These are phyloP conservation scores for Psylliodes chrysocephalus DNA, from an alignment of 2,888 invertebrate genomes.

Conservation along the genomic window DNA sequence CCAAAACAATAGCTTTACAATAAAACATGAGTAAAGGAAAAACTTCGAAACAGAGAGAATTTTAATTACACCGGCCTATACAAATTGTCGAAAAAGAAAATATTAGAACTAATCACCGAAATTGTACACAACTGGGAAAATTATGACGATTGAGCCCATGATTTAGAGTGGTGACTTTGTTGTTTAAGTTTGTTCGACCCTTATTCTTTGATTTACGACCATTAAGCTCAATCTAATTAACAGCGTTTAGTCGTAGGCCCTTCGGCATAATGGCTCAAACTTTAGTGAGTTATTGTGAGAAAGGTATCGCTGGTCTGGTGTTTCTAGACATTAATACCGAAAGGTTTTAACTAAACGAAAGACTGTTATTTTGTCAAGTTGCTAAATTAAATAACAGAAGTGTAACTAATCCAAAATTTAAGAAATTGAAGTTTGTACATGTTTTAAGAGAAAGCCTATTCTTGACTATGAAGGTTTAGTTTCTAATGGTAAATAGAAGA, in stretches of 20 bases:
- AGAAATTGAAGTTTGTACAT: too few species aligned
- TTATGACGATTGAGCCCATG: neutral
- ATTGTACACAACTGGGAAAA: conserved; percentile 12
- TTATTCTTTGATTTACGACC: conserved; percentile 25
- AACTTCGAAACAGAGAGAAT: neutral
- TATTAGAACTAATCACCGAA: neutral
- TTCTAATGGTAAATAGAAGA: too few species aligned
- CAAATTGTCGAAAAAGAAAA: conserved; percentile 5
- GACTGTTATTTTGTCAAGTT: neutral
- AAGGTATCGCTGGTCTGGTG: neutral
- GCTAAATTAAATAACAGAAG: neutral
- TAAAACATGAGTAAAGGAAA: conserved; percentile 10
- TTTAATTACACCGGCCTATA: conserved; percentile 3
- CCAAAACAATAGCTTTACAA: neutral
- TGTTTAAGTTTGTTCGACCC: conserved; percentile 3
- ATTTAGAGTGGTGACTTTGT: conserved; percentile 15
- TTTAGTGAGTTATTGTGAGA: conserved; percentile 18
- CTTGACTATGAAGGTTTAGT: too few species aligned
- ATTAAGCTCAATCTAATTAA: conserved; percentile 25
- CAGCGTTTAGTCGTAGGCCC: conserved; percentile 14
- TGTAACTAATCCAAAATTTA: too few species aligned
- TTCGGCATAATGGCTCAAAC: conserved; percentile 2
- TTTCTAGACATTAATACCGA: conserved; percentile 8
- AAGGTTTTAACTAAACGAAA: neutral
- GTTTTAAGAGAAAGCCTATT: too few species aligned